These are phyloP conservation scores for Triops cancriformis DNA, from an alignment of 1,140 invertebrate genomes.

Conservation along the genomic window DNA sequence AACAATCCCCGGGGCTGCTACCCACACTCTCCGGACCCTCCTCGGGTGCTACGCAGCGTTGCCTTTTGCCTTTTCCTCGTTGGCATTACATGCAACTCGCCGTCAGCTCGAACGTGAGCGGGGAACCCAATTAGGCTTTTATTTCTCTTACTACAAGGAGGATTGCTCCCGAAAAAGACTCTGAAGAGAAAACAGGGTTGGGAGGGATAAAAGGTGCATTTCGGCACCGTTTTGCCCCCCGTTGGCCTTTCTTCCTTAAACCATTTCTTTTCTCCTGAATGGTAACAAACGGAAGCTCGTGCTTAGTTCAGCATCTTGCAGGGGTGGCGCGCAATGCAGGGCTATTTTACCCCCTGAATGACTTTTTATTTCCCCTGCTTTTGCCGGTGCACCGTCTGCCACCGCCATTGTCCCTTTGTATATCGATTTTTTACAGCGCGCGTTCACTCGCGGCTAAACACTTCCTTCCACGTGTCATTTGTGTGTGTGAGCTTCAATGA, in stretches of 20 bases:
- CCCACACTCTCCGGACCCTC: no score
- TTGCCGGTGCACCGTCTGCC: not conserved
- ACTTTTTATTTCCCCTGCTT: not conserved
- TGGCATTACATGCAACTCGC: not conserved
- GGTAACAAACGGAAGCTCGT: not conserved
- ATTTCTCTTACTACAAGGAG: not conserved
- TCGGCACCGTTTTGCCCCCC: not conserved
- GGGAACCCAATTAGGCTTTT: not conserved
- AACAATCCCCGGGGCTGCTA: not conserved
- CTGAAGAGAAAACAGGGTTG: not conserved
- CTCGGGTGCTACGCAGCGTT: not conserved
- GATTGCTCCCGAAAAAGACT: not conserved
- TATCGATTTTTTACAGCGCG: not conserved
- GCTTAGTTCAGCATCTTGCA: not conserved
- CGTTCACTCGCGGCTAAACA: not conserved
- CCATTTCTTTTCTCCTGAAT: not conserved
- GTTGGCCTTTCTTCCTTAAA: not conserved
- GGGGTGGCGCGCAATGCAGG: not conserved
- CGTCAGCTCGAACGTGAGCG: not conserved
- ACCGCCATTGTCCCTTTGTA: slow-evolving; percentile 1
- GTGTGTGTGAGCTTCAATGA: not conserved
- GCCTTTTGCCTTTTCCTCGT: not conserved
- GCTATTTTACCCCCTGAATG: not conserved
- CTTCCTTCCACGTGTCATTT: not conserved
- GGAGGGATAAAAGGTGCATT: not conserved